Evolutionary conservation across 2,797 vertebrate genomes (phyloP), one percentile per base, ranked within the genome.

Genomic region (Takifugu ocellatus): DNA sequence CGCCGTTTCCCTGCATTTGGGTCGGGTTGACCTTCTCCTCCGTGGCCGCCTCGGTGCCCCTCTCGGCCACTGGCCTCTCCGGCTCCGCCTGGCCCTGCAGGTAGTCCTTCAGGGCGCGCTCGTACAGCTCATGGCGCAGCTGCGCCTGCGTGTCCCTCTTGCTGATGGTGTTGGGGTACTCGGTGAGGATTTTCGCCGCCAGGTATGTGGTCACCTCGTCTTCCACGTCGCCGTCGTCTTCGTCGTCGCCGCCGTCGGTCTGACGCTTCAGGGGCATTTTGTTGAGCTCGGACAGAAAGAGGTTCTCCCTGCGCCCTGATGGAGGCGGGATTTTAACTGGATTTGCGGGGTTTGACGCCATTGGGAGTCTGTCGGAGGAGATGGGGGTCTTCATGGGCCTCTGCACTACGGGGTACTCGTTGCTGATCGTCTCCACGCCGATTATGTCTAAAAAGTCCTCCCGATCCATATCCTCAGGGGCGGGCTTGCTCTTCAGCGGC

Each of bases 371-470:
- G 56, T 75, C 78, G 5, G 75, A 31, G 36, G 93, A 68, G 14
- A 90, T 68, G 26, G 85, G 74, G 5, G 91, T 93, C 71, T 96
- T 96, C 82, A 81, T 73, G 56, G 92, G 92, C 59, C 95, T 91
- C 74, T 79, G 93, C 69, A 91, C 91, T 25, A 93, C 84, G n/a
- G 93, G 87, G 43, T 94, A 95, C 75, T 94, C 92, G 63, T 92
- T 94, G 21, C 86, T 92, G 73, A 93, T 78, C 44, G 88, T 93
- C 72, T 96, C 94, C 66, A 93, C 87, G 29, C 93, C 95, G 67
- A 99, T 92, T 67, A 98, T 92, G 72, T 91, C 96, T 49, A 98
- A 73, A 66, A 98, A 93, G 51, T 98, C 96, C 87, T 98, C 96
- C 5, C 94, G 87, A 81, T 92, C 95, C 85, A 99, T 90, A 61